Base-by-base conservation (phyloP, 2,113 vertebrate genomes). In the Piprites chloris region DNA sequence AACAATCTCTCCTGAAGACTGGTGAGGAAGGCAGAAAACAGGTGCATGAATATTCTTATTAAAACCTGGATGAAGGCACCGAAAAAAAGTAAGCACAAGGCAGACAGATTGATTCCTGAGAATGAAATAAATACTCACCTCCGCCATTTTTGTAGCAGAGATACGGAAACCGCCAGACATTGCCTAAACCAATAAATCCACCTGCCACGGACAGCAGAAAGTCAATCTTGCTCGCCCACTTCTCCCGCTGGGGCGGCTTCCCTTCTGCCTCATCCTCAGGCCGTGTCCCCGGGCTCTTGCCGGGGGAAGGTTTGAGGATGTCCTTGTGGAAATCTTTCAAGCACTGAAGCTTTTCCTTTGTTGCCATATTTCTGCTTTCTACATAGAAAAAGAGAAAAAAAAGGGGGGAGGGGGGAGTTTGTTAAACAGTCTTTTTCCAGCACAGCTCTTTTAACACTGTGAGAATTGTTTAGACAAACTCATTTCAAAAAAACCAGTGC, bases 71-170 rank as follows among this genome's bases (percentile, higher is more conserved):
- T 28, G 73, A 58, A 61, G 18, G 50, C 33, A n/a, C 17, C 33
- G 50, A 19, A 28, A 35, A 75, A 12, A 0, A 42, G 56, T 0
- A 28, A 46, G 63, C 41, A 1, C 0, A 10, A 42, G 79, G 65
- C 47, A 55, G 52, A 5, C 4, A 17, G 61, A 32, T 1, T 0
- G 67, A 22, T 5, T 12, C 4, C 19, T 4, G 52, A 58, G 49
- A 21, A 17, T 0, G 41, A 39, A 26, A 49, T 16, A 30, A 24
- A 20, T 12, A 35, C 98, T 98, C 90, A 99, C 99, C 99, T 98
- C 99, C 99, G 95, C 99, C 99, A 24, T 99, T 99, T 93, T 99
- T 99, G 97, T 99, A 99, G 99, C 99, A 99, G 98, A 99, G 99
- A 97, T 99, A 99, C 20, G 99, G 99, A 82, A 99, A 99, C 23